Evolutionary conservation across 2,113 vertebrate species (phyloP), one percentile per base, ranked within the genome.

Genomic region (Ursus arctos): DNA sequence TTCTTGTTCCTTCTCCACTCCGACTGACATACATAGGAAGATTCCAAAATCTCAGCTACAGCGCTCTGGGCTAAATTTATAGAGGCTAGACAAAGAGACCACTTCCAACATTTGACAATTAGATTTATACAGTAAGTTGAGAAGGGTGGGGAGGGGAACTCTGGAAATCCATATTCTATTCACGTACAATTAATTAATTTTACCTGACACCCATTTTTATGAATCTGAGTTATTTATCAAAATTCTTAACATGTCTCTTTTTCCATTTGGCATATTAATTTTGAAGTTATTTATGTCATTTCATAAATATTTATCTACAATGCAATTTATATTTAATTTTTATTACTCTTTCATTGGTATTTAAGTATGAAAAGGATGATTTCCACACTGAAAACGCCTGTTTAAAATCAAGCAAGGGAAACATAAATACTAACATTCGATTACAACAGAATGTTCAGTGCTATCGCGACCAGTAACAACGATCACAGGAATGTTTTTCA

Each of bases 111-210:
- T 22, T n/a, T 92, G 26, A 89, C 88, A 47, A 53, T 19, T 7
- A 3, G 31, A 33, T 63, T 79, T 53, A 72, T 4, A 24, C 9
- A 82, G 36, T 51, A 85, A 92, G 33, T 47, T 28, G 8, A 7
- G 3, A 2, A 14, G 7, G 1, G 6, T 28, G 8, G 6, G 2
- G 2, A 13, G 8, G 1, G 15, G 15, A 7, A 16, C 31, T n/a
- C 74, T 76, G 86, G 80, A 94, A 94, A 76, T 61, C 31, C 82
- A 43, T 43, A n/a, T 16, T 65, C 24, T 61, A 33, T 36, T 81
- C 21, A 86, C 83, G 71, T 67, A 40, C 19, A 74, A 49, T 85
- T 71, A 79, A 9, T 77, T 89, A 79, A 9, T 81, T 86, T 88
- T 61, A 83, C 8, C 36, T 63, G 82, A 57, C 28, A 36, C 4